Conservation (phyloP, 2,888 invertebrate species). For the Coenonympha glycerion region DNA sequence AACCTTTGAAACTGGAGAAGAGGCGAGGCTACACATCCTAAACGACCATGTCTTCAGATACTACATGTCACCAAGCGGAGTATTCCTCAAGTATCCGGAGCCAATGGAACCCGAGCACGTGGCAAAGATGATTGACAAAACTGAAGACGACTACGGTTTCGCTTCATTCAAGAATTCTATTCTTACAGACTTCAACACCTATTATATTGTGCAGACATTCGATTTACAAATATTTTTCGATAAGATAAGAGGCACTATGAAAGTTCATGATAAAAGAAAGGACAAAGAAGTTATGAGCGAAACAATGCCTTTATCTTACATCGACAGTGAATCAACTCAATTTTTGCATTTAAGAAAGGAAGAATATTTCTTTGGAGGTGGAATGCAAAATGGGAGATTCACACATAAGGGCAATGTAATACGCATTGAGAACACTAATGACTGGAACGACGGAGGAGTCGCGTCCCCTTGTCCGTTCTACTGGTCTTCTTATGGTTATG, state of each 20-base stretch:
- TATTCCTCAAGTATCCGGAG: constrained; percentile 54
- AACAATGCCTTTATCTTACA: constrained; percentile 44
- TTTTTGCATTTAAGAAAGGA: constrained; percentile 42
- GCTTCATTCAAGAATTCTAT: constrained; percentile 46
- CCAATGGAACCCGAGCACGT: constrained; percentile 50
- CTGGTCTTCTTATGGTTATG: constrained; percentile 65
- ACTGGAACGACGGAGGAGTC: constrained; percentile 60
- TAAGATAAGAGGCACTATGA: constrained; percentile 50
- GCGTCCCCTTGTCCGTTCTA: constrained; percentile 65
- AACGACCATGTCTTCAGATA: constrained; percentile 61
- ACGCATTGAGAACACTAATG: constrained; percentile 54
- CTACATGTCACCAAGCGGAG: constrained; percentile 56
- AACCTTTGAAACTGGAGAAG: constrained; percentile 48
- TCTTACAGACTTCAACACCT: constrained; percentile 36
- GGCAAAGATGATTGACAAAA: constrained; percentile 54
- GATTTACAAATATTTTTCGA: constrained; percentile 52
- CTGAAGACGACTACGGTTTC: constrained; percentile 46
- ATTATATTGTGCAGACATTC: constrained; percentile 45
- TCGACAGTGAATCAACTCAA: constrained; percentile 41
- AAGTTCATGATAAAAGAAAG: constrained; percentile 46
- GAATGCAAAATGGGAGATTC: constrained; percentile 69
- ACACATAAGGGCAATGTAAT: constrained; percentile 59
- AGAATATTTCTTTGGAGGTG: constrained; percentile 64
- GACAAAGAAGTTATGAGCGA: constrained; percentile 54
- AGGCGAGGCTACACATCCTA: constrained; percentile 49